These are phyloP conservation scores for Lynx canadensis DNA, from an alignment of 2,113 vertebrate genomes.

Conservation along the genomic window DNA sequence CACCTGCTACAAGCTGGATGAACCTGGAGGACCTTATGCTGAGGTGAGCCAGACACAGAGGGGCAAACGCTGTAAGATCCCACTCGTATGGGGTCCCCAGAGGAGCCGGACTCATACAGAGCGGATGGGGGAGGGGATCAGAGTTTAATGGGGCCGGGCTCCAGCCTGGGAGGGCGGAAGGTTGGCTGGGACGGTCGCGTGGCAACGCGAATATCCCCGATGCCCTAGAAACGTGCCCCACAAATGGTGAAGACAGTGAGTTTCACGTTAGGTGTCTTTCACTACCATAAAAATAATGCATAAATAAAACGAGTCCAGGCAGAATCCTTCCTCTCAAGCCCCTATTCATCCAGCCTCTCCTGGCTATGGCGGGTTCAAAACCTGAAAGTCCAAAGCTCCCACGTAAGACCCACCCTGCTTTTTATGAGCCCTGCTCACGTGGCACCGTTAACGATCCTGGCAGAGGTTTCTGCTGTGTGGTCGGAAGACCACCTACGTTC, in stretches of 20 bases:
- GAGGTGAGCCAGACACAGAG: not conserved
- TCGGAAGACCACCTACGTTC: not conserved
- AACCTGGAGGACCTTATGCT: not conserved
- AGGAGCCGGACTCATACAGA: not conserved
- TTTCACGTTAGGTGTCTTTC: not conserved
- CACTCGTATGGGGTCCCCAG: accelerated
- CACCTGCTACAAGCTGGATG: not conserved
- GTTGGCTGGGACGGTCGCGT: accelerated
- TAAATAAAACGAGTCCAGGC: not conserved
- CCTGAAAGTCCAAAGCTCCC: not conserved
- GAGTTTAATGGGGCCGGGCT: not conserved
- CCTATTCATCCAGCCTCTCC: not conserved
- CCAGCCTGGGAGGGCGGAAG: accelerated
- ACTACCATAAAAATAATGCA: not conserved
- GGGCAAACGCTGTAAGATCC: not conserved
- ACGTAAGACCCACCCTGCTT: accelerated
- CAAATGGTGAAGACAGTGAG: accelerated
- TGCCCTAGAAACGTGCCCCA: accelerated
- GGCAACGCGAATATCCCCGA: accelerated
- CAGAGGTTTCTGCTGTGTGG: not conserved
- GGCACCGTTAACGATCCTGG: accelerated
- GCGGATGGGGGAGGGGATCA: accelerated
- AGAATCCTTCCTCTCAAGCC: not conserved
- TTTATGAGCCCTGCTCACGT: accelerated
- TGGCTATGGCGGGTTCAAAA: not conserved